A percentile compares a stretch with the other conserved stretches of the same genome.
phyloP scores from a whole-genome alignment of 2,888 invertebrate species.

The Cerceris ruficornis region DNA sequence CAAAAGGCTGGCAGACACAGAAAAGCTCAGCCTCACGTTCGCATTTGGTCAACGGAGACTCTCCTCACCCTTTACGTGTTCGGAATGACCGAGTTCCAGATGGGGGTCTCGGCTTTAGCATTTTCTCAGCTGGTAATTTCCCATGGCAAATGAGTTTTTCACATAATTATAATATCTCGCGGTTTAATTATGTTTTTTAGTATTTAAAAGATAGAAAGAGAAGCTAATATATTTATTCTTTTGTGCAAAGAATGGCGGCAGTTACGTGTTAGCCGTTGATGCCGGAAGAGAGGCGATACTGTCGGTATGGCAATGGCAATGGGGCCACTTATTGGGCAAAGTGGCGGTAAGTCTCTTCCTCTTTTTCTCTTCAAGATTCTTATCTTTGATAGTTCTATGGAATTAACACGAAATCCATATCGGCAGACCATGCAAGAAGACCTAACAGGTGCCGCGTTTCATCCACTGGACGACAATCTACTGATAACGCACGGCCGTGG shows the following conservation, averaged over 20 bases:
- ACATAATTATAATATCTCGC: not conserved
- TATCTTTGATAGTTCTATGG: not conserved
- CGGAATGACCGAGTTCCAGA: slow-evolving; percentile 94
- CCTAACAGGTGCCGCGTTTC: slow-evolving; percentile 93
- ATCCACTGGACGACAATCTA: slow-evolving; percentile 94
- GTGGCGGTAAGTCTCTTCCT: slow-evolving; percentile 89
- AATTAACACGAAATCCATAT: not conserved
- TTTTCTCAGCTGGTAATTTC: slow-evolving; percentile 92
- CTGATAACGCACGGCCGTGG: slow-evolving; percentile 96
- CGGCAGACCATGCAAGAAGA: slow-evolving; percentile 93
- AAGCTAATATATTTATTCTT: not conserved
- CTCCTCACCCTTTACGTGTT: slow-evolving; percentile 94
- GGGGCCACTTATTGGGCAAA: slow-evolving; percentile 95
- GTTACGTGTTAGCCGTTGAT: slow-evolving; percentile 94
- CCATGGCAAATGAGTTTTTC: not conserved
- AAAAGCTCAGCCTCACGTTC: slow-evolving; percentile 93
- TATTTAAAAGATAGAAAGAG: not conserved
- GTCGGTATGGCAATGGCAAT: slow-evolving; percentile 98
- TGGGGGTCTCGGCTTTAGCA: slow-evolving; percentile 93
- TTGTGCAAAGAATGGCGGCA: slow-evolving; percentile 90
- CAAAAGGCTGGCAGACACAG: slow-evolving; percentile 92
- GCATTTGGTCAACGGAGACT: slow-evolving; percentile 96
- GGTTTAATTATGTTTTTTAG: not conserved
- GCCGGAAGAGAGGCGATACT: slow-evolving; percentile 94
- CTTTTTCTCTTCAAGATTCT: not conserved